Conservation (phyloP, 1,140 invertebrate species). For the Penaeus japonicus region DNA sequence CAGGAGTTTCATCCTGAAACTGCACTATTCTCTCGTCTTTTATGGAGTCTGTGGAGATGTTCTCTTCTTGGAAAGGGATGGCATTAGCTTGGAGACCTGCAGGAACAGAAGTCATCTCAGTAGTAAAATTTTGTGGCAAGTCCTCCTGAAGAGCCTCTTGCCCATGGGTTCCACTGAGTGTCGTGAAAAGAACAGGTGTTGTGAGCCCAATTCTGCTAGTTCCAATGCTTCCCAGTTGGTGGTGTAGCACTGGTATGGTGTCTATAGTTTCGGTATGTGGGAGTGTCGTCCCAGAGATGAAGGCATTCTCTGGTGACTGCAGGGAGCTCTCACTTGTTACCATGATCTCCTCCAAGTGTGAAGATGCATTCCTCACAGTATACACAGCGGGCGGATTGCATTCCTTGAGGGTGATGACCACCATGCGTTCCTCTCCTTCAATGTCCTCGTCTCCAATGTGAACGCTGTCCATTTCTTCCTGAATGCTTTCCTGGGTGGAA, state of each 20-base stretch:
- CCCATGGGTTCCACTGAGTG: neutral
- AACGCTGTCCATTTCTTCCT: neutral
- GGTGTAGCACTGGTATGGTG: conserved; percentile 15
- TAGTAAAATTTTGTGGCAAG: neutral
- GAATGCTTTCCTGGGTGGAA: neutral
- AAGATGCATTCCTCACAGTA: neutral
- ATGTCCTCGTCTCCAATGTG: neutral
- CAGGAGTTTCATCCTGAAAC: no score
- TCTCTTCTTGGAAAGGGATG: no score
- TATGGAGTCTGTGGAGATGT: no score
- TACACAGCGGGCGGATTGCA: conserved; percentile 33
- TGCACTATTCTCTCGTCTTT: no score
- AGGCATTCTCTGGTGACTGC: no score
- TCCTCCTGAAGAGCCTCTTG: neutral
- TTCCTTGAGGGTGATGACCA: conserved; percentile 35
- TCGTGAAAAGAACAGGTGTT: conserved; percentile 25
- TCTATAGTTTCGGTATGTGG: neutral
- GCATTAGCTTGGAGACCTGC: no score
- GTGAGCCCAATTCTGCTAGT: neutral
- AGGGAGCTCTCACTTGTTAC: neutral
- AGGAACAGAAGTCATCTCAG: neutral
- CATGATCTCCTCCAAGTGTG: conserved; percentile 24
- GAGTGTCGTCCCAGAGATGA: no score
- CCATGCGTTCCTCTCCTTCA: conserved; percentile 23
- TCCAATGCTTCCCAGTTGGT: neutral